Base-by-base conservation (phyloP, 2,797 vertebrate species). In the Phrynocephalus forsythii region DNA sequence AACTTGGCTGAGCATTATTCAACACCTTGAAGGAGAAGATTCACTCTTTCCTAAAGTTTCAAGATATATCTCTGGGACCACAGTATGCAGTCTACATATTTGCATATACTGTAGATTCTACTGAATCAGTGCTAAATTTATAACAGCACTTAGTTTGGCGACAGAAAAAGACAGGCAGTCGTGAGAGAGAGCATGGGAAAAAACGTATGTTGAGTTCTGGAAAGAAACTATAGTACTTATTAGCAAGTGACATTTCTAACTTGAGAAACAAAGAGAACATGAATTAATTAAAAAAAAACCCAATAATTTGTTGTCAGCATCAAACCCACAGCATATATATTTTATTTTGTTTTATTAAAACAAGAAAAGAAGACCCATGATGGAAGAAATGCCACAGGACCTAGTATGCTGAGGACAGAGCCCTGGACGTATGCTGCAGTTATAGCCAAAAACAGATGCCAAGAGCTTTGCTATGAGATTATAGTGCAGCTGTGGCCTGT, bases 101-200 rank as follows among this genome's bases (percentile, higher is more conserved):
- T 44, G 30, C 24, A 60, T 69, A 24, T 10, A 26, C 79, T 72
- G n/a, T 50, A 68, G 1, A 85, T 20, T 30, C 15, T 20, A 20
- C 26, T 33, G 28, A 84, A 90, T 28, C 81, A 79, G 44, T 85
- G 28, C 50, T 88, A 84, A 91, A 75, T 83, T 22, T 1, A 80
- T 86, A 89, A 83, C 84, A 38, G 75, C 81, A 24, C 78, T 91
- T 89, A 66, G 38, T 88, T 48, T 89, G 84, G 81, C 30, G 77
- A 52, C 83, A 87, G 52, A 77, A 80, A 91, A 88, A 33, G 1
- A 89, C 50, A 3, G 72, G 4, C 83, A 83, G 0, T 75, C n/a
- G 11, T 63, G 84, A 30, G 15, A 28, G 22, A 84, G 22, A 44
- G 11, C 48, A 89, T 63, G 67, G 3, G 16, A 33, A 44, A 66